These are phyloP conservation scores for Agapornis roseicollis DNA, from an alignment of 2,113 vertebrate species.

Conservation along the genomic window DNA sequence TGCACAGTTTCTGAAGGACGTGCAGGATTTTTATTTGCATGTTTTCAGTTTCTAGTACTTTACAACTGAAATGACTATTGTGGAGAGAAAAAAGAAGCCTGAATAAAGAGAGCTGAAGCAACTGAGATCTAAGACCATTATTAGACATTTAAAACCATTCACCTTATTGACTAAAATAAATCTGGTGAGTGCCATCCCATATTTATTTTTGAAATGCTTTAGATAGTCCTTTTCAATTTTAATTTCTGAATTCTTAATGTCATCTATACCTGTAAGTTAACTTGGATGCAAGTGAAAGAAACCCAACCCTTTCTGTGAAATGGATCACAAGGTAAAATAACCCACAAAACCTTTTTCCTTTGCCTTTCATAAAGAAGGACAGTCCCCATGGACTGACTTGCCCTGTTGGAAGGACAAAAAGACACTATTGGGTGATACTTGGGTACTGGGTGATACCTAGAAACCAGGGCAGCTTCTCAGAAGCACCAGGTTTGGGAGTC, in stretches of 20 bases:
- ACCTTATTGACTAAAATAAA: neutral
- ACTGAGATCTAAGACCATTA: neutral
- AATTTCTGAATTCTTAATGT: neutral
- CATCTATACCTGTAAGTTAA: neutral
- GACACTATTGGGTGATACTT: neutral
- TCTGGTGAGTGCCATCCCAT: neutral
- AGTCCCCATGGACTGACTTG: neutral
- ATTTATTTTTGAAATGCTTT: neutral
- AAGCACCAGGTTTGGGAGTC: neutral
- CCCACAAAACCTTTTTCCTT: neutral
- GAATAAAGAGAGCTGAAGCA: neutral
- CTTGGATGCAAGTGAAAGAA: neutral
- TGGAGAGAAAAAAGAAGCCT: neutral
- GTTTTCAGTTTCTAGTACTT: neutral
- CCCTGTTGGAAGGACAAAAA: neutral
- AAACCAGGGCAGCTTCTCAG: neutral
- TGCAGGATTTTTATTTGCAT: constrained; percentile 47
- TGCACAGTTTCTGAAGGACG: constrained; percentile 1
- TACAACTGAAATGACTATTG: neutral
- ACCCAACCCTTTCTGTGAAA: neutral
- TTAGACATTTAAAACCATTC: neutral
- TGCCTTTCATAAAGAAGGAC: neutral
- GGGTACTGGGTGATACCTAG: too few relatives aligned
- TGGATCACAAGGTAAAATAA: fast-evolving
- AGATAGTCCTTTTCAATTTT: neutral